A percentile compares a stretch with the other conserved stretches of the same genome.
These are phyloP conservation scores for Pandemis heparana DNA, from an alignment of 2,888 invertebrate species.

Conservation along the genomic window DNA sequence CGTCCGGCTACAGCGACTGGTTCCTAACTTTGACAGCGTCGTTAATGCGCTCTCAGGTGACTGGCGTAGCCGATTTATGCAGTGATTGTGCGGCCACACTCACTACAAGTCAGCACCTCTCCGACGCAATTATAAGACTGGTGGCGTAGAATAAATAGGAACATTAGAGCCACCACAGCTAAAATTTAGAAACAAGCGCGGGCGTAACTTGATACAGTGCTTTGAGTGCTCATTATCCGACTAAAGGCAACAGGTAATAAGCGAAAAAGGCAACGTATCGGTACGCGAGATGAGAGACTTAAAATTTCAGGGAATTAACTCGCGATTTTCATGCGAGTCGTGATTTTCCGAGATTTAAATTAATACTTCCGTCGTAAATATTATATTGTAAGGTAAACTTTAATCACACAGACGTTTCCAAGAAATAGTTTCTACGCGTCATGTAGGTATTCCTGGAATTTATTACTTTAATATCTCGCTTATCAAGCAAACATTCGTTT, in stretches of 20 bases:
- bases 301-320: conserved; percentile 11
- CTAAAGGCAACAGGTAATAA: neutral
- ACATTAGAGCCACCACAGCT: neutral
- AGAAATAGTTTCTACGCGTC: neutral
- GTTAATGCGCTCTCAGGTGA: too few relatives aligned
- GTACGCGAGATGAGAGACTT: neutral
- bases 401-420: neutral
- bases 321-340: conserved; percentile 6
- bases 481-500: neutral
- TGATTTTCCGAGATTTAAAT: conserved; percentile 25
- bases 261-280: neutral
- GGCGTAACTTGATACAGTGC: neutral
- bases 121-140: too few relatives aligned
- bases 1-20: too few relatives aligned
- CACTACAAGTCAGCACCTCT: too few relatives aligned
- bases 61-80: too few relatives aligned
- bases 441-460: neutral
- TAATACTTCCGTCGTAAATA: conserved; percentile 21
- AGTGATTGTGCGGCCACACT: too few relatives aligned
- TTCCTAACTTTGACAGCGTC: too few relatives aligned
- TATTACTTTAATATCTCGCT: neutral
- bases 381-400: conserved; percentile 4
- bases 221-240: neutral
- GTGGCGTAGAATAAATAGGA: too few relatives aligned
- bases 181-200: neutral